phyloP scores from a whole-genome alignment of 1,140 invertebrate genomes.

The Berghia stephanieae region DNA sequence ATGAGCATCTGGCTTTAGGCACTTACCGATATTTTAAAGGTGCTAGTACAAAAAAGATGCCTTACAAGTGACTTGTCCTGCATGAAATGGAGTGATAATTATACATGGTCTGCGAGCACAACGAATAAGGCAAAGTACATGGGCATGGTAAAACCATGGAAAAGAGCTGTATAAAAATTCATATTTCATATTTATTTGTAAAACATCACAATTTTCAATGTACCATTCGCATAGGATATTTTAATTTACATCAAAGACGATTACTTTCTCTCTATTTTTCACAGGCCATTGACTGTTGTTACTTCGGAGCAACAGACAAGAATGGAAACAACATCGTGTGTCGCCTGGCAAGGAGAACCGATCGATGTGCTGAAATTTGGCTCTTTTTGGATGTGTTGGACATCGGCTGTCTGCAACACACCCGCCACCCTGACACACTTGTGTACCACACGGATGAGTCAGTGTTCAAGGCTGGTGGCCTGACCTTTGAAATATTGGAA shows the following conservation, averaged over 20 bases:
- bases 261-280: conserved; percentile 5
- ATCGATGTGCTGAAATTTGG: conserved; percentile 50
- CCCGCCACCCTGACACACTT: conserved; percentile 67
- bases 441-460: conserved; percentile 53
- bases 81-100: too few species aligned
- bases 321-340: conserved; percentile 43
- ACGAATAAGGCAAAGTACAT: neutral
- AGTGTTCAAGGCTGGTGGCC: conserved; percentile 70
- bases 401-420: conserved; percentile 47
- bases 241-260: neutral
- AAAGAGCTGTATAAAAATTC: neutral
- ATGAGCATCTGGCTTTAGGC: too few species aligned
- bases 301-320: conserved; percentile 46
- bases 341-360: conserved; percentile 40
- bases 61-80: too few species aligned
- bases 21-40: too few species aligned
- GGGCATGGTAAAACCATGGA: neutral
- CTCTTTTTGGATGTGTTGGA: conserved; percentile 47
- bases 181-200: neutral
- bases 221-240: neutral
- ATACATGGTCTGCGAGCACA: too few species aligned
- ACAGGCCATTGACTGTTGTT: conserved; percentile 52
- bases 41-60: too few species aligned
- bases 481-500: conserved; percentile 72
- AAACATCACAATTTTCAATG: neutral